A percentile compares a stretch with the other conserved stretches of the same genome.
These are phyloP conservation scores for Drosophila multiciliata DNA, from an alignment of 2,888 invertebrate genomes.

Conservation along the genomic window DNA sequence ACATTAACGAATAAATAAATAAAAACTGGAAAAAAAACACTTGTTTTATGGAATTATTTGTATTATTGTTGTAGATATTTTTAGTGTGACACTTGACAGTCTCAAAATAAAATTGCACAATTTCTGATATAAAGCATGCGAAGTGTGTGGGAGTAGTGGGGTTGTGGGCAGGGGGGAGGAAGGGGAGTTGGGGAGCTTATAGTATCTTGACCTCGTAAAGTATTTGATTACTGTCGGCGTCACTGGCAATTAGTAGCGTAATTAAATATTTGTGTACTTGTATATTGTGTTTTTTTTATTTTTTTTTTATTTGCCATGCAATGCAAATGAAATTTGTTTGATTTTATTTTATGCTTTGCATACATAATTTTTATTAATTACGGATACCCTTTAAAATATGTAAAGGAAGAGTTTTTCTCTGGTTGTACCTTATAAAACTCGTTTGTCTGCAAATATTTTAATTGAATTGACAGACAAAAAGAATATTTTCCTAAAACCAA, in stretches of 20 bases:
- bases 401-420: background rate
- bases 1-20: conserved; percentile 5
- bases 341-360: conserved; percentile 28
- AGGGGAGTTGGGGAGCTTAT: conserved; percentile 10
- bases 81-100: conserved; percentile 52
- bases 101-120: conserved; percentile 44
- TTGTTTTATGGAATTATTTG: conserved; percentile 42
- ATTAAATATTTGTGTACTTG: conserved; percentile 73
- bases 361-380: conserved; percentile 20
- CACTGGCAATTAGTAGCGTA: conserved; percentile 75
- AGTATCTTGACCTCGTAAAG: conserved; percentile 70
- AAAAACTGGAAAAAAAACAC: conserved; percentile 18
- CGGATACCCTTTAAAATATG: conserved; percentile 21
- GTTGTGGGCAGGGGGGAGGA: background rate
- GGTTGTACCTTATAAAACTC: background rate
- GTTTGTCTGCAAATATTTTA: background rate
- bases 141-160: background rate
- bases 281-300: conserved; percentile 17
- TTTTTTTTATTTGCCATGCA: conserved; percentile 8
- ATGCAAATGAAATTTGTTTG: conserved; percentile 27
- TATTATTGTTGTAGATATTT: conserved; percentile 25
- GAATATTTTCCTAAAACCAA: background rate
- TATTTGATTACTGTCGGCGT: conserved; percentile 41
- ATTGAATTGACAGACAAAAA: fast-evolving
- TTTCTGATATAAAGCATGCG: conserved; percentile 40